Percentiles rank a stretch among this genome's conserved stretches.
Conservation (phyloP, 2,113 vertebrate species). For the Antigone vipio region DNA sequence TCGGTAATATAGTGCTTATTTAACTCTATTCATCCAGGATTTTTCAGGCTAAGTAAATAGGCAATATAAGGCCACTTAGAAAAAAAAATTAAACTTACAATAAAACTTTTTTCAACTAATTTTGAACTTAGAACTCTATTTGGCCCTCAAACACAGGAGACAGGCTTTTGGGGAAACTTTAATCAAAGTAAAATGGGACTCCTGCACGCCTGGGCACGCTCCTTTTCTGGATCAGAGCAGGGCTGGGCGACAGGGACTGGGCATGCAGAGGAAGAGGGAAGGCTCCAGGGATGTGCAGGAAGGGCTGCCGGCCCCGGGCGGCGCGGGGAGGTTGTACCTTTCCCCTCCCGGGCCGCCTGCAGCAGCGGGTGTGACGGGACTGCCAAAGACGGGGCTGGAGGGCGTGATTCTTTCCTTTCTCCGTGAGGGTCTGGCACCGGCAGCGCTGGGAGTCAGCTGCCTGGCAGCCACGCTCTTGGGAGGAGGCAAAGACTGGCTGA, state of each 20-base stretch:
- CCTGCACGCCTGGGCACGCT: not conserved
- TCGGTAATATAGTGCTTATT: conserved; percentile 33
- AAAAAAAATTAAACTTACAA: not conserved
- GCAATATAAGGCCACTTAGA: not conserved
- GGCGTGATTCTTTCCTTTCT: not conserved
- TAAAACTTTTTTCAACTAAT: not conserved
- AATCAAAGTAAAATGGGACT: not conserved
- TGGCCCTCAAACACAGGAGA: not conserved
- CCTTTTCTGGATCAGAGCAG: not conserved
- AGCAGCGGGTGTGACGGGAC: rapidly evolving
- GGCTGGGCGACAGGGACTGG: not conserved
- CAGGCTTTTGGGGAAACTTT: not conserved
- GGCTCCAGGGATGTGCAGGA: not conserved
- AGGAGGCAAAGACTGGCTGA: not conserved
- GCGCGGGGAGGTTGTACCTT: not conserved
- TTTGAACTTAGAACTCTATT: not conserved
- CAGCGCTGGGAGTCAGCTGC: not conserved
- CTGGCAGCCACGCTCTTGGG: not conserved
- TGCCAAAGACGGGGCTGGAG: not conserved
- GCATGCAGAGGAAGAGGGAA: not conserved
- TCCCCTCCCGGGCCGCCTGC: not conserved
- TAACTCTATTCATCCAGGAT: conserved; percentile 27
- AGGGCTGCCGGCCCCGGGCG: not conserved
- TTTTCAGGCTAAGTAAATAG: conserved; percentile 51
- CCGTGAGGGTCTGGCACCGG: not conserved